Percentiles rank a stretch among this genome's conserved stretches.
Evolutionary conservation across 2,113 vertebrate species (phyloP).

Genomic region (Trogon surrucura): DNA sequence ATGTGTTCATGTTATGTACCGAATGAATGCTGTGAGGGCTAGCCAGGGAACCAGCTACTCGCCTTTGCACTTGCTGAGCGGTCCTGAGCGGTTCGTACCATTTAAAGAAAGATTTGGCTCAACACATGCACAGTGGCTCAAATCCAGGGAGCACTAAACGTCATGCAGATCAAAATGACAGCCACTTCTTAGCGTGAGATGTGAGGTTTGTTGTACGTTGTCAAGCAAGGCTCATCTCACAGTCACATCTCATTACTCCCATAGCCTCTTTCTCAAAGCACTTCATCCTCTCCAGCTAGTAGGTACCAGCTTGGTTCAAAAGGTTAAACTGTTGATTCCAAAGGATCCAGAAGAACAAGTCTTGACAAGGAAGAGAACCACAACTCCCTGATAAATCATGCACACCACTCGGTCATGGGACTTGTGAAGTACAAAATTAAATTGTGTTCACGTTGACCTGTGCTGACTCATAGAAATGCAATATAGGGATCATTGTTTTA

Average conservation of each 20-base stretch:
- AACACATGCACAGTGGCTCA: neutral
- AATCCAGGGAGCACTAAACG: neutral
- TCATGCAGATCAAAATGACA: conserved; percentile 59
- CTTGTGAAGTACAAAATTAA: neutral
- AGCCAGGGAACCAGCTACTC: neutral
- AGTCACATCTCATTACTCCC: conserved; percentile 65
- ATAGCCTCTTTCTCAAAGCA: conserved; percentile 16
- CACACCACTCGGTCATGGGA: neutral
- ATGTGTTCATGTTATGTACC: neutral
- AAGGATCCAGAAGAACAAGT: conserved; percentile 57
- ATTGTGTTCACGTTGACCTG: neutral
- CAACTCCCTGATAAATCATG: conserved; percentile 50
- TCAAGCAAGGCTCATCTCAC: conserved; percentile 54
- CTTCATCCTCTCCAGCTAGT: conserved; percentile 24
- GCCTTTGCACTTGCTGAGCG: neutral
- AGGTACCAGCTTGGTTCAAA: conserved; percentile 44
- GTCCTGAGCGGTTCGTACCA: neutral
- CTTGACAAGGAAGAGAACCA: conserved; percentile 45
- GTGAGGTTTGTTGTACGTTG: conserved; percentile 50
- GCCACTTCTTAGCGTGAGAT: conserved; percentile 26
- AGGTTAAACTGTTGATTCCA: conserved; percentile 65
- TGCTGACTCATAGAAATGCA: conserved; percentile 19
- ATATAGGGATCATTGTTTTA: conserved; percentile 3
- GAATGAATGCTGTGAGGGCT: neutral
- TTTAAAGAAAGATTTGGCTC: neutral